Evolutionary conservation across 1,140 invertebrate species (phyloP).

Genomic region (Tigriopus japonicus): DNA sequence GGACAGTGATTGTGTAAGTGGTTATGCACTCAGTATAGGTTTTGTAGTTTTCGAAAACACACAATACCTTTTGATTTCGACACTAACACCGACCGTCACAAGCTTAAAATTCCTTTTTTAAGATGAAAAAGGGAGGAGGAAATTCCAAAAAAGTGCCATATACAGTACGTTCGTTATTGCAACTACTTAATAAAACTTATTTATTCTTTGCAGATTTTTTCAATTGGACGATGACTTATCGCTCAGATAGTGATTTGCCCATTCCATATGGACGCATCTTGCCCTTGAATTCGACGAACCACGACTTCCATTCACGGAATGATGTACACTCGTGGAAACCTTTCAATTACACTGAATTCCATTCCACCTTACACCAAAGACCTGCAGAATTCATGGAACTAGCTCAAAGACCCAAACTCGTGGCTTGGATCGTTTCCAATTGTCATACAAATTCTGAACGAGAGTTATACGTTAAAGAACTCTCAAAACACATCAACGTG

Average conservation of each 20-base stretch:
- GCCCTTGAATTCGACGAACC: not conserved
- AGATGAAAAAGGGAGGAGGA: no score
- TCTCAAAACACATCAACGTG: slow-evolving; percentile 26
- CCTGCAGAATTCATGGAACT: no score
- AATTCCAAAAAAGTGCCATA: no score
- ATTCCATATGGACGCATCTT: slow-evolving; percentile 7
- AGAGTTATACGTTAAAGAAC: slow-evolving; percentile 25
- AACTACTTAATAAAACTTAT: no score
- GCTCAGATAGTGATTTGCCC: slow-evolving; percentile 23
- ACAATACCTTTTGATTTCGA: no score
- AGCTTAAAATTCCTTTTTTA: no score
- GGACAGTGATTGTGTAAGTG: no score
- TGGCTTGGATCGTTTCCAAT: slow-evolving; percentile 27
- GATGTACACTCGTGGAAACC: not conserved
- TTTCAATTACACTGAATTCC: not conserved
- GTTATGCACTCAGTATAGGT: no score
- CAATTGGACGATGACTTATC: slow-evolving; percentile 31
- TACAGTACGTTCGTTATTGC: no score
- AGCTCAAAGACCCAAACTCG: not conserved
- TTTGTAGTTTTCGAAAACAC: no score
- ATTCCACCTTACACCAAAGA: no score
- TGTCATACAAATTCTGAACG: slow-evolving; percentile 23
- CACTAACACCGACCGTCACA: no score
- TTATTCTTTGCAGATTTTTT: slow-evolving; percentile 19
- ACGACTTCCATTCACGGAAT: not conserved